phyloP scores from a whole-genome alignment of 2,888 invertebrate species.

The Brachyptera risi region DNA sequence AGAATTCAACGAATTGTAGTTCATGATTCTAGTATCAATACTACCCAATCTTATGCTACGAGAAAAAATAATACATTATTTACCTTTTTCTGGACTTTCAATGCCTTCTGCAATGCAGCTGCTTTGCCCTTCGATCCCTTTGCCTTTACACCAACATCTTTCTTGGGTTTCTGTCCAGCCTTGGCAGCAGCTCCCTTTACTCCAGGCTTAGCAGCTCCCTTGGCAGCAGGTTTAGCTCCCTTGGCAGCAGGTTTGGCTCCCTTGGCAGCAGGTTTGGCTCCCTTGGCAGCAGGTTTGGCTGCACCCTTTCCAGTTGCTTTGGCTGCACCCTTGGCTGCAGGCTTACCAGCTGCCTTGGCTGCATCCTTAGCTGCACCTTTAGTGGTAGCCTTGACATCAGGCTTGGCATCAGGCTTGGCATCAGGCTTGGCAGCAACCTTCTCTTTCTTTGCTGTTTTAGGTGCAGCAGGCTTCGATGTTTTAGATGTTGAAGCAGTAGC shows the following conservation, averaged over 20 bases:
- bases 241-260: slow-evolving; percentile 42
- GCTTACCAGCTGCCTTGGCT: slow-evolving; percentile 41
- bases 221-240: slow-evolving; percentile 39
- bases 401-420: slow-evolving; percentile 35
- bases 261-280: slow-evolving; percentile 42
- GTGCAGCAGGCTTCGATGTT: slow-evolving; percentile 22
- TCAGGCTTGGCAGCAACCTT: slow-evolving; percentile 45
- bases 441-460: slow-evolving; percentile 43
- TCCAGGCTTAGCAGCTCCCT: slow-evolving; percentile 51
- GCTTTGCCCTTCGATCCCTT: slow-evolving; percentile 47
- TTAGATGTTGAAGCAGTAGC: slow-evolving; percentile 25
- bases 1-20: too few species aligned
- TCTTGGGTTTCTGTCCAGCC: slow-evolving; percentile 52
- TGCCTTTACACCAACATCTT: slow-evolving; percentile 51
- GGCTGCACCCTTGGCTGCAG: slow-evolving; percentile 43
- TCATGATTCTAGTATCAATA: too few species aligned
- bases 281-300: slow-evolving; percentile 48
- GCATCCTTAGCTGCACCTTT: slow-evolving; percentile 46
- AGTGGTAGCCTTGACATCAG: slow-evolving; percentile 35
- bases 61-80: slow-evolving; percentile 34
- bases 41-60: too few species aligned
- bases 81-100: slow-evolving; percentile 83
- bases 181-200: slow-evolving; percentile 33
- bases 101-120: slow-evolving; percentile 67
- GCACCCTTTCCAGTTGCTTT: slow-evolving; percentile 46